Conservation (phyloP, 2,797 vertebrate species). For the Liparis tanakae region DNA sequence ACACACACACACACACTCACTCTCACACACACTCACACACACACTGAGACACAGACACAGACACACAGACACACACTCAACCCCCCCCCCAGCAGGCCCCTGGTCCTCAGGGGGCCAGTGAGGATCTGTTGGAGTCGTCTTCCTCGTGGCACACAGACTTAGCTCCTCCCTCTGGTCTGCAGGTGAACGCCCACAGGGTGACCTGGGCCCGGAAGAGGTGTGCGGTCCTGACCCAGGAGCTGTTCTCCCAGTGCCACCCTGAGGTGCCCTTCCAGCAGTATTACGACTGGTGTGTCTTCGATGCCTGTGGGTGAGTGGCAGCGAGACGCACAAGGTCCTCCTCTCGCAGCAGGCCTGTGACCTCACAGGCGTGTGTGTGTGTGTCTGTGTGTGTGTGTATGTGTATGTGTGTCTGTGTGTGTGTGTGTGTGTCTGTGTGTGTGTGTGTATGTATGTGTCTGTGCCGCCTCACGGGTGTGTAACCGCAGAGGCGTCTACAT, state of each 20-base stretch:
- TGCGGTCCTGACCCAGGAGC: constrained; percentile 79
- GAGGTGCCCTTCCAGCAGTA: constrained; percentile 88
- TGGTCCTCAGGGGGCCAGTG: too few relatives aligned
- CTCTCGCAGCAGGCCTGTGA: not conserved
- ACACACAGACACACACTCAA: not conserved
- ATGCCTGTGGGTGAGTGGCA: constrained; percentile 90
- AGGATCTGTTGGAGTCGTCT: too few relatives aligned
- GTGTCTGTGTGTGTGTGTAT: too few relatives aligned
- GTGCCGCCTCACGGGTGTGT: too few relatives aligned
- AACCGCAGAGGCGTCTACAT: constrained; percentile 82
- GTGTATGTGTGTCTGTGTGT: too few relatives aligned
- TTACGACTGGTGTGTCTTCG: constrained; percentile 92
- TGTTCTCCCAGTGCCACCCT: constrained; percentile 85
- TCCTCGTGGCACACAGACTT: too few relatives aligned
- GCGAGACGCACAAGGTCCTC: not conserved
- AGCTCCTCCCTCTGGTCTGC: constrained; percentile 7
- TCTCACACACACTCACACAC: not conserved
- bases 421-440: not conserved
- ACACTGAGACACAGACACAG: not conserved
- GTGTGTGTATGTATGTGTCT: constrained; percentile 25
- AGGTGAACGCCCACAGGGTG: constrained; percentile 85
- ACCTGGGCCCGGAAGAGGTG: constrained; percentile 88
- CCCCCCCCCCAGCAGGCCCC: too few relatives aligned
- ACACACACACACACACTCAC: not conserved
- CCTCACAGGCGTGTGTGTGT: too few relatives aligned